phyloP scores from a whole-genome alignment of 2,113 vertebrate genomes.

The Siniperca knerii region DNA sequence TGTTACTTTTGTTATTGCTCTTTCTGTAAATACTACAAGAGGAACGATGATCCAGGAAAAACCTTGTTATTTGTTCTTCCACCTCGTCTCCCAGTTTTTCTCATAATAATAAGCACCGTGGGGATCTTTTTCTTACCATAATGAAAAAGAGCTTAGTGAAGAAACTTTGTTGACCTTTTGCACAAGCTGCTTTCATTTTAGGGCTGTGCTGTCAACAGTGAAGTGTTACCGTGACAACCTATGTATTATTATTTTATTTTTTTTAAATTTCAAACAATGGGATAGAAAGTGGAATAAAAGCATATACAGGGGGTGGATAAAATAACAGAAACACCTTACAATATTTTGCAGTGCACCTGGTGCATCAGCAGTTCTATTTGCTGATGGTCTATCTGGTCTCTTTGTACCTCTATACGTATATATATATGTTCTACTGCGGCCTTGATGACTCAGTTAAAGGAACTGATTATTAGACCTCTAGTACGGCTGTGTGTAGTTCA shows the following conservation, averaged over 20 bases:
- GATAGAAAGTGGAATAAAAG: neutral
- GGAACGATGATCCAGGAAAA: constrained; percentile 44
- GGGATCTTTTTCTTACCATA: constrained; percentile 30
- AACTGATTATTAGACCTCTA: neutral
- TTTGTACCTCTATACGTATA: neutral
- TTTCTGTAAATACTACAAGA: constrained; percentile 56
- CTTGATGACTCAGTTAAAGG: neutral
- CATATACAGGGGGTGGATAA: neutral
- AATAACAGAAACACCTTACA: neutral
- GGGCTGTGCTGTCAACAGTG: constrained; percentile 26
- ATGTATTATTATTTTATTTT: constrained; percentile 13
- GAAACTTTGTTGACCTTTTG: constrained; percentile 49
- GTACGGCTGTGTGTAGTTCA: no score
- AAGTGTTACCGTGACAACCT: constrained; percentile 29
- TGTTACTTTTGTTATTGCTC: constrained; percentile 54
- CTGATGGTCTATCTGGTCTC: neutral
- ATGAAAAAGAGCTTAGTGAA: constrained; percentile 31
- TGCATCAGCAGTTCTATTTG: neutral
- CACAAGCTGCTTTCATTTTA: constrained; percentile 49
- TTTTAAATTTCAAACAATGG: neutral
- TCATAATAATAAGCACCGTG: constrained; percentile 42
- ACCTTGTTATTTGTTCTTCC: constrained; percentile 48
- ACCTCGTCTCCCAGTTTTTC: constrained; percentile 48
- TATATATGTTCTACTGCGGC: neutral
- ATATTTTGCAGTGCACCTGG: neutral